Evolutionary conservation across 2,113 vertebrate genomes (phyloP).

Genomic region (Heteronetta atricapilla): DNA sequence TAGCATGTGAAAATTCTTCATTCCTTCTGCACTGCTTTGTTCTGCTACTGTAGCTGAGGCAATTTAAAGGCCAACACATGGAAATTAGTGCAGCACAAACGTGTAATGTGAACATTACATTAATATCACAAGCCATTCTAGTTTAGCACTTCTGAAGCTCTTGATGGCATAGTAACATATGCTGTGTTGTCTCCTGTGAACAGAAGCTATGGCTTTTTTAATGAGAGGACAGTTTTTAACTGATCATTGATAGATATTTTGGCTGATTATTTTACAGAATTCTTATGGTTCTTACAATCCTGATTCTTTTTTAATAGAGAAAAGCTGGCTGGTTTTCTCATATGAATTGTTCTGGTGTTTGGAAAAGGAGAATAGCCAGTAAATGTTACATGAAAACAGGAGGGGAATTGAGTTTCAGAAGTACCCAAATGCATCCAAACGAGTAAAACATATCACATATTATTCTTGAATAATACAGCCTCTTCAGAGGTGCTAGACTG

Average conservation of each 20-base stretch:
- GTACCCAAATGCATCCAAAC: background rate
- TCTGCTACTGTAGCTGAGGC: constrained; percentile 32
- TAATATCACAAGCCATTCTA: background rate
- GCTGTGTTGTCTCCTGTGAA: background rate
- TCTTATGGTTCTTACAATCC: background rate
- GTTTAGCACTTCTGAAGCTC: background rate
- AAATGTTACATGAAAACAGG: background rate
- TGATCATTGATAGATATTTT: background rate
- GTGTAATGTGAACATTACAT: background rate
- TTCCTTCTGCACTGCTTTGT: background rate
- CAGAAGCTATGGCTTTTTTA: background rate
- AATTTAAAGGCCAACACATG: background rate
- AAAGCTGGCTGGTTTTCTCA: background rate
- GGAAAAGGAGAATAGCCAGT: background rate
- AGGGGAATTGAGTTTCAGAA: background rate
- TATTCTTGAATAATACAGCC: background rate
- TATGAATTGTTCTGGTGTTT: background rate
- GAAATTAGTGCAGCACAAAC: background rate
- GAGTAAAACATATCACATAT: background rate
- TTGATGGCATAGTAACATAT: background rate
- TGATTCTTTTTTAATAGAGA: background rate
- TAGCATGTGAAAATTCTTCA: constrained; percentile 45
- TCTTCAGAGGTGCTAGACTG: background rate
- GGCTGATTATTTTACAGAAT: background rate
- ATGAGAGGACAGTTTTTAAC: background rate